Conservation (phyloP, 2,888 invertebrate genomes). For the Folsomia manolachei region DNA sequence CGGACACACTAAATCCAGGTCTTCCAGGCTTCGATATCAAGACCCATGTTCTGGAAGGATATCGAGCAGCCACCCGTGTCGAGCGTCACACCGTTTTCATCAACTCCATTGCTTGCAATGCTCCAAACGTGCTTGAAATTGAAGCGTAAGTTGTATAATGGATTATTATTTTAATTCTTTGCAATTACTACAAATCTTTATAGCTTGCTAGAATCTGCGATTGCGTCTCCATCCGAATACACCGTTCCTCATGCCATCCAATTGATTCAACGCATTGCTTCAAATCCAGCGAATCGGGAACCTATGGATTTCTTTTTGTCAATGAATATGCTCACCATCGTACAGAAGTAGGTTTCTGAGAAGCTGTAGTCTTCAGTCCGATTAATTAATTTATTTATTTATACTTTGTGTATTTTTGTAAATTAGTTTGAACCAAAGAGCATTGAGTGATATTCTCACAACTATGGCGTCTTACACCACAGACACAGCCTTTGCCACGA, state of each 20-base stretch:
- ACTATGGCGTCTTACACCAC: slow-evolving; percentile 9
- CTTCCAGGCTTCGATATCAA: background rate
- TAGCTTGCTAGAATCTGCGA: background rate
- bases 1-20: background rate
- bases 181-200: background rate
- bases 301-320: background rate
- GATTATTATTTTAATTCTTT: background rate
- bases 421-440: background rate
- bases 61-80: background rate
- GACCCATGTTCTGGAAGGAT: background rate
- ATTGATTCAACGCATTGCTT: slow-evolving; percentile 9
- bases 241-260: background rate
- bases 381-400: no score
- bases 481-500: background rate
- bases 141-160: background rate
- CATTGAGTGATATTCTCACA: background rate
- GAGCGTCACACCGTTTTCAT: slow-evolving; percentile 8
- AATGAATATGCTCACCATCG: background rate
- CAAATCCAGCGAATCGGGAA: background rate
- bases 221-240: background rate
- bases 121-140: background rate
- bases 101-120: slow-evolving; percentile 19
- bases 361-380: no score
- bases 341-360: background rate
- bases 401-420: no score